Evolutionary conservation across 1,140 invertebrate species (phyloP).

Genomic region (Brachionus plicatilis): DNA sequence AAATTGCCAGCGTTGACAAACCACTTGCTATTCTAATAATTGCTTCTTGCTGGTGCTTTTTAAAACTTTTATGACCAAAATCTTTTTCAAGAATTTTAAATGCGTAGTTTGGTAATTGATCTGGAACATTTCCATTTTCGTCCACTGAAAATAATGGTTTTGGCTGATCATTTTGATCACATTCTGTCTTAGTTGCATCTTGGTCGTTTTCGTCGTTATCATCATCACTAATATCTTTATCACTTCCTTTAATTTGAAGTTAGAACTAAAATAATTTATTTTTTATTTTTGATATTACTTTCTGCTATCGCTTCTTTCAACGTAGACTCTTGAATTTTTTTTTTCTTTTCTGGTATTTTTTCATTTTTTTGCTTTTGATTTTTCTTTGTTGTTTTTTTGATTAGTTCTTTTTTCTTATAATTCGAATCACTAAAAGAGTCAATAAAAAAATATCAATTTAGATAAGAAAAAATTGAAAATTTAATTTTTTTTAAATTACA

Average conservation of each 20-base stretch:
- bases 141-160: neutral
- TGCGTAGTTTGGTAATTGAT: neutral
- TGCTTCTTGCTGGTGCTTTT: slow-evolving; percentile 15
- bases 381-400: neutral
- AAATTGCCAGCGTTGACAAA: neutral
- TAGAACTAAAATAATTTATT: neutral
- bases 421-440: neutral
- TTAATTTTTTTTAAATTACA: too few relatives aligned
- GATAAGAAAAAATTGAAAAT: neutral
- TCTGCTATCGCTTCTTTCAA: neutral
- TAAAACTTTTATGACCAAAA: slow-evolving; percentile 25
- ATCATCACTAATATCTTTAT: neutral
- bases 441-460: neutral
- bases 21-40: slow-evolving; percentile 17
- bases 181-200: neutral
- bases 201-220: neutral
- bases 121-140: neutral
- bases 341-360: neutral
- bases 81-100: slow-evolving; percentile 30
- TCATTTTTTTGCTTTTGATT: neutral
- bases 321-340: neutral
- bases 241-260: neutral
- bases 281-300: neutral
- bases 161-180: neutral
- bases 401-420: neutral